Percentiles rank a stretch among this genome's conserved stretches.
These are phyloP conservation scores for Apotomis capreana DNA, from an alignment of 2,888 invertebrate species.

Conservation along the genomic window DNA sequence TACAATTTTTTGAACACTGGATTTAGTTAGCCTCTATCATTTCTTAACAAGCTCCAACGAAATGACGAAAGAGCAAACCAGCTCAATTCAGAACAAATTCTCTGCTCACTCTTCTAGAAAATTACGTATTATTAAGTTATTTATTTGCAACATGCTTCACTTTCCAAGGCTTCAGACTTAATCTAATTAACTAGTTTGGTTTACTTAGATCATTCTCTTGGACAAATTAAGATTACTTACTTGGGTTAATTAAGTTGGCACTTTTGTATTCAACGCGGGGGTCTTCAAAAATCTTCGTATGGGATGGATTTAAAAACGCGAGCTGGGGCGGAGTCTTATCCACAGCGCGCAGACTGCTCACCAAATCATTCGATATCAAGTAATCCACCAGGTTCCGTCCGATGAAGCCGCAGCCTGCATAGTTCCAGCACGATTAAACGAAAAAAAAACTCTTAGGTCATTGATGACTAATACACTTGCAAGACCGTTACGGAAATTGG, in stretches of 20 bases:
- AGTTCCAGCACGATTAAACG: conserved; percentile 52
- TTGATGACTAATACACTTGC: conserved; percentile 73
- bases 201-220: neutral
- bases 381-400: conserved; percentile 94
- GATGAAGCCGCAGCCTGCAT: conserved; percentile 95
- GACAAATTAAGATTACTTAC: conserved; percentile 78
- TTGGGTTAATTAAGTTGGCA: conserved; percentile 94
- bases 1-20: too few relatives aligned
- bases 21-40: neutral
- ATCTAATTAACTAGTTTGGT: conserved; percentile 20
- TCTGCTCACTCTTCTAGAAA: conserved; percentile 37
- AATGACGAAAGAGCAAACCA: neutral
- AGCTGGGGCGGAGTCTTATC: conserved; percentile 97
- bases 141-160: conserved; percentile 7
- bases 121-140: conserved; percentile 27
- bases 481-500: conserved; percentile 69
- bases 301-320: conserved; percentile 92
- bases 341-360: conserved; percentile 89
- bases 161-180: conserved; percentile 16
- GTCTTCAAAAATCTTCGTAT: conserved; percentile 88
- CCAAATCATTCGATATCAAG: conserved; percentile 90
- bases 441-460: conserved; percentile 53
- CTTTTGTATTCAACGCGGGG: conserved; percentile 93
- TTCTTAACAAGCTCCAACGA: conserved; percentile 1
- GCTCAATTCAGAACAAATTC: conserved; percentile 22